phyloP scores from a whole-genome alignment of 35 echinoderm and acorn worm species.

The Diadema setosum region DNA sequence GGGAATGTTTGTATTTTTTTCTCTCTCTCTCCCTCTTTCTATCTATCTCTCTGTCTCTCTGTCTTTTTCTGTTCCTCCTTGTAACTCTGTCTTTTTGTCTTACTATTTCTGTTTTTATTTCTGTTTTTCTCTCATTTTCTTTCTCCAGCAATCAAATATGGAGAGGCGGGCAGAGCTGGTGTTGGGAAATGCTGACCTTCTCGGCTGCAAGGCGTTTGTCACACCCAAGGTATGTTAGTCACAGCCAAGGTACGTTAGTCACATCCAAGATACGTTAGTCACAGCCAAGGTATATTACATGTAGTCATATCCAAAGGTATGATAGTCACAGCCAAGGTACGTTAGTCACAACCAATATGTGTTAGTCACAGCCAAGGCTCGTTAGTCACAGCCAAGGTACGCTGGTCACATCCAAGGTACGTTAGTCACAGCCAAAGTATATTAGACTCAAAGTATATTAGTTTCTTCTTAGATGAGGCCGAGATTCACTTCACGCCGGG shows the following conservation, averaged over 20 bases:
- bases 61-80: neutral
- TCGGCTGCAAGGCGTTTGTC: slow-evolving; percentile 74
- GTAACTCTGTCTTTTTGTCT: neutral
- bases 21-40: neutral
- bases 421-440: neutral
- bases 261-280: too few species aligned
- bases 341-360: too few species aligned
- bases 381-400: too few species aligned
- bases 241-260: too few species aligned
- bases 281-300: neutral
- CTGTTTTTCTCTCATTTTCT: neutral
- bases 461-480: too few species aligned
- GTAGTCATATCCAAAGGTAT: too few species aligned
- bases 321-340: too few species aligned
- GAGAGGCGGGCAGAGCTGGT: slow-evolving; percentile 39
- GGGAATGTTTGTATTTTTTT: neutral
- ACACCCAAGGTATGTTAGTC: slow-evolving; percentile 40
- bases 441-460: too few species aligned
- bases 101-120: neutral
- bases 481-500: too few species aligned
- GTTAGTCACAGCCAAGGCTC: too few species aligned
- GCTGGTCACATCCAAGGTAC: too few species aligned
- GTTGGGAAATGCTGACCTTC: slow-evolving; percentile 72
- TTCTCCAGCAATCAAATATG: neutral
- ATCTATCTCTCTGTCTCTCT: neutral